phyloP scores from a whole-genome alignment of 2,113 vertebrate genomes.

The Anoura caudifer region DNA sequence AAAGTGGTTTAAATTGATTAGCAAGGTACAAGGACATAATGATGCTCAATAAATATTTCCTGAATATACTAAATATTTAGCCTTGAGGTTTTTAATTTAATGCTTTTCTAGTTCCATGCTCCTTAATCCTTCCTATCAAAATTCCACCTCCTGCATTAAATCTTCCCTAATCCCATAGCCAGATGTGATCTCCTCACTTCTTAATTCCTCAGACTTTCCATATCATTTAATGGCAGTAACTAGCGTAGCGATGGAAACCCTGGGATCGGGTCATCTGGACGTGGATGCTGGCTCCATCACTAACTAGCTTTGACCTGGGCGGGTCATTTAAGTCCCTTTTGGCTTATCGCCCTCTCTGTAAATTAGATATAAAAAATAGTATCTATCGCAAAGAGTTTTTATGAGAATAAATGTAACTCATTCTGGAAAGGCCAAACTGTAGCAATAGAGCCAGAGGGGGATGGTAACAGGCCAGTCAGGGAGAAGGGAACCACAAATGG shows the following conservation, averaged over 20 bases:
- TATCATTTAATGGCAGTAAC: background rate
- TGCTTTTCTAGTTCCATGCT: conserved; percentile 16
- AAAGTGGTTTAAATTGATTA: conserved; percentile 22
- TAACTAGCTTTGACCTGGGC: background rate
- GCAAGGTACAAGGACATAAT: background rate
- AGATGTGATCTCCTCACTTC: background rate
- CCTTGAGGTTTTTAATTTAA: conserved; percentile 23
- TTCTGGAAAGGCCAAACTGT: background rate
- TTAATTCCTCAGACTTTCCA: background rate
- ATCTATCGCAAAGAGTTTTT: background rate
- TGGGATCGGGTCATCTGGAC: background rate
- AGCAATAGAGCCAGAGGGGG: background rate
- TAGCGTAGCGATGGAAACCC: background rate
- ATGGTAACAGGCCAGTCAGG: background rate
- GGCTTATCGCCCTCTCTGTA: conserved; percentile 30
- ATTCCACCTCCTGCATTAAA: background rate
- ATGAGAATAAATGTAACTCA: conserved; percentile 4
- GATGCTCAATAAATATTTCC: conserved; percentile 43
- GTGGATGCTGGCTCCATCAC: background rate
- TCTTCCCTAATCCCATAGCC: background rate
- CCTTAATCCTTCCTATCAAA: conserved; percentile 24
- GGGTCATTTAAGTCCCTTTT: background rate
- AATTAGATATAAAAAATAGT: conserved; percentile 25
- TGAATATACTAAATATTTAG: conserved; percentile 31
- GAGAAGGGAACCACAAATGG: background rate